Conservation (phyloP, 2,797 vertebrate genomes). For the Oreortyx pictus region DNA sequence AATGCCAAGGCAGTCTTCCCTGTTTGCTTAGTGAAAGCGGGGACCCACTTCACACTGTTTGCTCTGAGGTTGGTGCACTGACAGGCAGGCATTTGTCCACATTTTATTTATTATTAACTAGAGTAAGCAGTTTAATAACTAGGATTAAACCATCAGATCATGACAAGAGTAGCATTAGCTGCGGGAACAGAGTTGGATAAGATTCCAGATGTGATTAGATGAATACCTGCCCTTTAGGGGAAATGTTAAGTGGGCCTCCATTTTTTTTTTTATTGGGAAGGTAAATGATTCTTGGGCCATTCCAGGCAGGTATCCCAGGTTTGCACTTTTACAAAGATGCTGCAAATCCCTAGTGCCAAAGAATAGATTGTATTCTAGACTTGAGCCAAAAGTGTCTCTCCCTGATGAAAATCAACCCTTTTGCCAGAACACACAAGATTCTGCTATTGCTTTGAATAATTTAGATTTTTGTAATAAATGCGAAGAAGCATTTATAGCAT, state of each 20-base stretch:
- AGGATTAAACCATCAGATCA: slow-evolving; percentile 76
- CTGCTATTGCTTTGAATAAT: not conserved
- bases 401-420: not conserved
- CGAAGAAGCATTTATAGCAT: not conserved
- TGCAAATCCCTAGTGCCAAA: not conserved
- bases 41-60: slow-evolving; percentile 53
- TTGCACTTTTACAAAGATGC: slow-evolving; percentile 62
- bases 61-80: slow-evolving; percentile 47
- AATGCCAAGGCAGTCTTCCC: not conserved
- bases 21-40: slow-evolving; percentile 41
- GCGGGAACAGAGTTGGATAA: slow-evolving; percentile 39
- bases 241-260: slow-evolving; percentile 50
- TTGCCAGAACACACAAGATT: not conserved
- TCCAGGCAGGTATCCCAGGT: slow-evolving; percentile 42
- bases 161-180: slow-evolving; percentile 72
- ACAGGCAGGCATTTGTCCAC: slow-evolving; percentile 53
- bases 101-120: slow-evolving; percentile 69
- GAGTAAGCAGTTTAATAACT: slow-evolving; percentile 69
- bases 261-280: slow-evolving; percentile 45
- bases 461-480: not conserved
- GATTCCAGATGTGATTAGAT: slow-evolving; percentile 70
- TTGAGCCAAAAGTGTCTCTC: not conserved
- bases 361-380: not conserved
- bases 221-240: slow-evolving; percentile 60
- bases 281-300: slow-evolving; percentile 54